Evolutionary conservation across 2,113 vertebrate species (phyloP).

Genomic region (Grantiella picta): DNA sequence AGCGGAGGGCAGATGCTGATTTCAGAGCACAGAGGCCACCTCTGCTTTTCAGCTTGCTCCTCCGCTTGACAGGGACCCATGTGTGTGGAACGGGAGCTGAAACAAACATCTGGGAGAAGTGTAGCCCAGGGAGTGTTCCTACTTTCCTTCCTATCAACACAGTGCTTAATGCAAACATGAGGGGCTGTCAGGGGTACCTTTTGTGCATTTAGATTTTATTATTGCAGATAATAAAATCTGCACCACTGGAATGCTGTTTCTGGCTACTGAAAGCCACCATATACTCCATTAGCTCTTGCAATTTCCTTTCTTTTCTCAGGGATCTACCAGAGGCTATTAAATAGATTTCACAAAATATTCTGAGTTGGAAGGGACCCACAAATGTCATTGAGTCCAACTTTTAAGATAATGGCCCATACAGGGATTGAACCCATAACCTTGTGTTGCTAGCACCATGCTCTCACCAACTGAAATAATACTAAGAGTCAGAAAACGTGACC

Average conservation of each 20-base stretch:
- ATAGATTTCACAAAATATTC: not conserved
- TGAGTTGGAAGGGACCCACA: not conserved
- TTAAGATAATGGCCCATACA: not conserved
- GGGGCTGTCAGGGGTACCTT: not conserved
- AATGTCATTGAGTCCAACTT: not conserved
- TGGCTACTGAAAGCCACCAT: not conserved
- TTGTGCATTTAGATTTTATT: not conserved
- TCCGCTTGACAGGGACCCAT: not conserved
- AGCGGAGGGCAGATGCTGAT: not conserved
- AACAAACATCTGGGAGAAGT: not conserved
- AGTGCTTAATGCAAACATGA: not conserved
- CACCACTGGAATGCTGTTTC: not conserved
- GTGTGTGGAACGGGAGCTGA: fast-evolving
- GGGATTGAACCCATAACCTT: not conserved
- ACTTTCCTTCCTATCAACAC: not conserved
- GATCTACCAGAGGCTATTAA: not conserved
- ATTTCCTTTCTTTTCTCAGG: not conserved
- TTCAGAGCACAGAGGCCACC: not conserved
- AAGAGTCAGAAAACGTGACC: fast-evolving
- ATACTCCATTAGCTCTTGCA: not conserved
- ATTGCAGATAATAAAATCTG: not conserved
- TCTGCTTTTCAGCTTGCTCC: not conserved
- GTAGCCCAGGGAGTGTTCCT: not conserved
- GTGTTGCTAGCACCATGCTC: not conserved
- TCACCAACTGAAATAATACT: not conserved